phyloP scores from a whole-genome alignment of 2,888 invertebrate genomes.

The Oligia latruncula region DNA sequence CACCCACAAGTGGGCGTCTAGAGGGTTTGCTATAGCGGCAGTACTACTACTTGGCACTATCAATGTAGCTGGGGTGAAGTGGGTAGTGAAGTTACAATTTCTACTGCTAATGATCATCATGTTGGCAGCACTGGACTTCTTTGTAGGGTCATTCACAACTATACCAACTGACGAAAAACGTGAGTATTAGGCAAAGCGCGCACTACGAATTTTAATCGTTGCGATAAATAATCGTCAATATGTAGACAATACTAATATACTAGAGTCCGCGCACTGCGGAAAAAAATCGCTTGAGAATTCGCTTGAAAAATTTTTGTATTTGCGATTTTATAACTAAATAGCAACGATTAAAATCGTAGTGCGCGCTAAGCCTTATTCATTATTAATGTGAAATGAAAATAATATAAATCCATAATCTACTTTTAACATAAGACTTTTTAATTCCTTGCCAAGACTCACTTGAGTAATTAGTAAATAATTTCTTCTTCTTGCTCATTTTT shows the following conservation, averaged over 20 bases:
- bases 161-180: conserved; percentile 88
- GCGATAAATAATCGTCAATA: too few relatives aligned
- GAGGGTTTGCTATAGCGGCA: conserved; percentile 96
- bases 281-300: too few relatives aligned
- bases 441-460: background rate
- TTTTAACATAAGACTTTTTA: background rate
- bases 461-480: background rate
- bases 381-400: background rate
- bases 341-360: too few relatives aligned
- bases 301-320: too few relatives aligned
- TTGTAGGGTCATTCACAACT: conserved; percentile 96
- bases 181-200: too few relatives aligned
- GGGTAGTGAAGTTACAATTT: conserved; percentile 99
- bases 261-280: too few relatives aligned
- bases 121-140: conserved; percentile 97
- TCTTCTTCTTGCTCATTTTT: conserved; percentile 11
- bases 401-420: background rate
- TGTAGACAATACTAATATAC: too few relatives aligned
- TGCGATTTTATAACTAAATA: too few relatives aligned
- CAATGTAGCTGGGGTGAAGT: conserved; percentile 99
- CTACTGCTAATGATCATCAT: conserved; percentile 95
- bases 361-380: too few relatives aligned
- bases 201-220: too few relatives aligned
- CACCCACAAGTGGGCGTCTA: conserved; percentile 93
- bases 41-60: conserved; percentile 96